A percentile compares a stretch with the other conserved stretches of the same genome.
phyloP scores from a whole-genome alignment of 2,888 invertebrate genomes.

The Epirrita christyi region DNA sequence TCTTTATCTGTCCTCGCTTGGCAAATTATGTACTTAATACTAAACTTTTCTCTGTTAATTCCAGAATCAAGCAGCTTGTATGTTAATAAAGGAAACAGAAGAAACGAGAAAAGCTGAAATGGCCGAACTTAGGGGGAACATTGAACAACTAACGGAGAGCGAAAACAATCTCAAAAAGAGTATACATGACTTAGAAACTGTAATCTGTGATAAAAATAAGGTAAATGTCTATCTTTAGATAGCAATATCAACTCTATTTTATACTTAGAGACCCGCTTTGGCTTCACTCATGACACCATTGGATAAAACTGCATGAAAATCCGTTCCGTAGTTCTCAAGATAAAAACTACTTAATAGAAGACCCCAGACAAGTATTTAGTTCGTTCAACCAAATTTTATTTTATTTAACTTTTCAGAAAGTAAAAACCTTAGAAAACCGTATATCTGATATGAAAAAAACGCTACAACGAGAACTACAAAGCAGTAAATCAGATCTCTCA shows the following conservation, averaged over 20 bases:
- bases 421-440: conserved; percentile 94
- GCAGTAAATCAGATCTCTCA: conserved; percentile 84
- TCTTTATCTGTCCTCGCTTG: too few species aligned
- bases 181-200: conserved; percentile 81
- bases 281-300: too few species aligned
- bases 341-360: too few species aligned
- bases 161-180: conserved; percentile 68
- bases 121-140: conserved; percentile 64
- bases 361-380: not conserved
- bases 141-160: conserved; percentile 77
- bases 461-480: conserved; percentile 92
- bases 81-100: conserved; percentile 77
- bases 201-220: conserved; percentile 87
- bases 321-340: too few species aligned
- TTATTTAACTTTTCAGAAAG: conserved; percentile 83
- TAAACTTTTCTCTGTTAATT: conserved; percentile 32
- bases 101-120: conserved; percentile 61
- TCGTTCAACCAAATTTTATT: conserved; percentile 4
- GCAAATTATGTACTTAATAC: too few species aligned
- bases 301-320: too few species aligned
- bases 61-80: conserved; percentile 77
- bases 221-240: conserved; percentile 47
- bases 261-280: too few species aligned
- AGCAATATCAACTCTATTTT: not conserved
- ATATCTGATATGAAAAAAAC: conserved; percentile 96